phyloP scores from a whole-genome alignment of 2,888 invertebrate species.

The Ligdia adustata region DNA sequence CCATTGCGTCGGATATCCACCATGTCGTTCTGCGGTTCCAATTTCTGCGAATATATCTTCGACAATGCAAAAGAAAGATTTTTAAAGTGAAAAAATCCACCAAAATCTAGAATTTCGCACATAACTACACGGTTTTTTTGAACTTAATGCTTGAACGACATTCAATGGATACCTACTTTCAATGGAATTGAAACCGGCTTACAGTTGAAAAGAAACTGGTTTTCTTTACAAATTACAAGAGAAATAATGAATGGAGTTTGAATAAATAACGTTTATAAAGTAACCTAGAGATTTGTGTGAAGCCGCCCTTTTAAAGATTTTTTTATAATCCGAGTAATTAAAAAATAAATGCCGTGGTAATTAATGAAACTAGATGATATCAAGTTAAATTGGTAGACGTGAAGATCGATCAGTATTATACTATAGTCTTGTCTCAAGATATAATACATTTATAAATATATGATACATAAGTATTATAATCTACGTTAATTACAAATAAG shows the following conservation, averaged over 20 bases:
- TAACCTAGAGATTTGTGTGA: not conserved
- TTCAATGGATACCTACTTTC: slow-evolving; percentile 7
- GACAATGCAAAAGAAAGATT: not conserved
- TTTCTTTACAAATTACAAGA: slow-evolving; percentile 5
- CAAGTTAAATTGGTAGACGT: too few species aligned
- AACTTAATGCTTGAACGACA: slow-evolving; percentile 11
- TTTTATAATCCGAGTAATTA: too few species aligned
- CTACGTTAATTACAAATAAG: too few species aligned
- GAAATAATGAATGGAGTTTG: not conserved
- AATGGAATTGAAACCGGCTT: slow-evolving; percentile 9
- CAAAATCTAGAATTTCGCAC: not conserved
- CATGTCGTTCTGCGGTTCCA: too few species aligned
- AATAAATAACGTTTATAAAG: slow-evolving; percentile 4
- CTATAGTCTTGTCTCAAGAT: too few species aligned
- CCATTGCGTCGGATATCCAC: too few species aligned
- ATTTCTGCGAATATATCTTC: too few species aligned
- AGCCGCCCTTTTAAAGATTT: not conserved
- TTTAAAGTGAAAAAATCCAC: not conserved
- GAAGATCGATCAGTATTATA: too few species aligned
- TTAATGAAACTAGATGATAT: too few species aligned
- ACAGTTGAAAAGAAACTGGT: slow-evolving; percentile 18
- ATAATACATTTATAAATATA: too few species aligned
- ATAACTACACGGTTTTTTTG: slow-evolving; percentile 5
- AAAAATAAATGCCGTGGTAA: too few species aligned
- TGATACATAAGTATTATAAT: too few species aligned